Base-by-base conservation (phyloP, 1,140 invertebrate species). In the Temnothorax curvispinosus region DNA sequence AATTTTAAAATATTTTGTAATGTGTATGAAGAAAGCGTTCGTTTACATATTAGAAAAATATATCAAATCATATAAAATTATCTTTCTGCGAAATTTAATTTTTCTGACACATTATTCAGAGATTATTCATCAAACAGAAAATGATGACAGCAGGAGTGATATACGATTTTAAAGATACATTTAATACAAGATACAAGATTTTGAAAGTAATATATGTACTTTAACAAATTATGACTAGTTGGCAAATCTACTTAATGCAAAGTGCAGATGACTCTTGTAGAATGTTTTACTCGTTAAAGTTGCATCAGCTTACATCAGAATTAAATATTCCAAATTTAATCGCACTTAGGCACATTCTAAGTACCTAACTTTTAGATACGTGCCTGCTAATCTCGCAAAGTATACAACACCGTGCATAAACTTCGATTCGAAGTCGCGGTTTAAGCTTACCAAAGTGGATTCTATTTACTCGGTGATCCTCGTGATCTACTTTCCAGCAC, bases 381-480 rank as follows among this genome's bases (percentile, higher is more conserved):
- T 47, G 54, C 15, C 27, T 15, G 27, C 41, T 74, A 82, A 74
- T 60, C 41, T 58, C 18, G 69, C 32, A 11, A 84, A 74, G 4
- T 60, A 72, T 60, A 35, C 76, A 7, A 71, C 27, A 72, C 47
- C 50, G 27, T 27, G 69, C 15, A 60, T 52, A 86, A 89, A 86
- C 87, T 89, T 87, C 84, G 80, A 82, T 89, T 82, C 82, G 32
- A 86, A 85, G 77, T 77, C 72, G 64, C 9, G 69, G 18, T 56
- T 84, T 38, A 35, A 87, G 85, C 72, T 89, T 78, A 60, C 64
- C 60, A 52, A 87, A 87, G 85, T 89, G 62, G 74, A 81, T 87
- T 87, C 89, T 89, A 89, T 90, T 90, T 89, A 89, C 85, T 56
- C 60, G 65, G 35, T 74, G 85, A 90, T 90, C 88, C 89, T 87